Base-by-base conservation (phyloP, 2,888 invertebrate species). In the Drosophila mercatorum region DNA sequence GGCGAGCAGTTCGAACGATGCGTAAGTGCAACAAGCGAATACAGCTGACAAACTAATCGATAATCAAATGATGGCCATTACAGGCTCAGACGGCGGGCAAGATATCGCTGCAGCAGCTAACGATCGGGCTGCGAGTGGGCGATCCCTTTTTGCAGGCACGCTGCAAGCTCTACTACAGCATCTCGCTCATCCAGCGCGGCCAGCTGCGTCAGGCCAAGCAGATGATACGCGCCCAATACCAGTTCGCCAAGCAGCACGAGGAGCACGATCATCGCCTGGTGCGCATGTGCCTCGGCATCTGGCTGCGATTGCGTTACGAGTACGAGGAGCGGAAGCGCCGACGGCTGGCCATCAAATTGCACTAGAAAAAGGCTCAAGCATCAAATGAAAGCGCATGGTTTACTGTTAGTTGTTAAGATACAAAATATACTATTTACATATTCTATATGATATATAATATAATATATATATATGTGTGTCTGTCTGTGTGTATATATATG, bases 31-130 rank as follows among this genome's bases (percentile, higher is more conserved):
- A 36, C 46, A 28, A n/a, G 3, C n/a, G 28, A 31, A 17, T 22
- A 31, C 5, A 17, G 22, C 22, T 22, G 31, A 17, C 12, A 6
- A 17, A 17, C 5, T 1, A 31, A 12, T n/a, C 31, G 12, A 12
- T 31, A 3, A 7, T 31, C 41, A 7, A 36, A 34, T 34, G 2
- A 34, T 34, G 31, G 7, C 6, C 5, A 28, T 49, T 92, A 22
- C 92, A 97, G 97, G 98, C 98, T 14, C 94, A 96, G 88, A 96
- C 96, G 87, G 99, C 99, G 38, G 98, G 97, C 0, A 95, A 95
- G 91, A 98, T 98, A 92, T 98, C 98, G 12, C 59, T 95, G 22
- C 94, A 96, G 72, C 99, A 99, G 91, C 94, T 98, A 73, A 94
- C 94, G 88, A 93, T 99, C 34, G 98, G 98, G 0, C 90, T 95